Conservation (phyloP, 1,140 invertebrate species). For the Pseudachorutes palmiensis region DNA sequence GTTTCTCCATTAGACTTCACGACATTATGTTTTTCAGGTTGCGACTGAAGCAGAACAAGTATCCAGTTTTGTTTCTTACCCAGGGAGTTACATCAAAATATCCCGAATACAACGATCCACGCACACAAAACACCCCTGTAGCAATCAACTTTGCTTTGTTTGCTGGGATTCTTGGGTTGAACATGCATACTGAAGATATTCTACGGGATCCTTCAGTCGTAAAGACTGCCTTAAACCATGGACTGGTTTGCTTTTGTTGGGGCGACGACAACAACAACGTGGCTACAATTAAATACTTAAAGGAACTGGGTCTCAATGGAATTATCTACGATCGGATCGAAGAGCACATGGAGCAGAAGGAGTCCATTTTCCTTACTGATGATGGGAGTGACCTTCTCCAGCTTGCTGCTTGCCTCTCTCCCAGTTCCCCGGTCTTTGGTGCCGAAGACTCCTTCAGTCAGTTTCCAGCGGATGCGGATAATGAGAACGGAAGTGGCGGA, state of each 20-base stretch:
- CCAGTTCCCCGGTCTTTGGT: not conserved
- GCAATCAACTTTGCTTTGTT: conserved; percentile 72
- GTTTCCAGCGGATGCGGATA: not conserved
- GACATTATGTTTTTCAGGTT: too few species aligned
- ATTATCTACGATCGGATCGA: conserved; percentile 86
- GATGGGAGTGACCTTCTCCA: conserved; percentile 31
- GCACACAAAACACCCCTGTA: conserved; percentile 68
- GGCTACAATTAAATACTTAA: conserved; percentile 74
- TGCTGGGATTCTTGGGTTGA: conserved; percentile 74
- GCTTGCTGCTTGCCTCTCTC: not conserved
- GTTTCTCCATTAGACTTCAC: too few species aligned
- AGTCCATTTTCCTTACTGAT: conserved; percentile 69
- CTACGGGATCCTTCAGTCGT: conserved; percentile 71
- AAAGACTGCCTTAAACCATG: conserved; percentile 62
- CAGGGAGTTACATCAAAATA: conserved; percentile 73
- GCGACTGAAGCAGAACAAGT: conserved; percentile 85
- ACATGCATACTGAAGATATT: conserved; percentile 84
- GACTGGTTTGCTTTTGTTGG: conserved; percentile 88
- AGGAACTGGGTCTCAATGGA: conserved; percentile 77
- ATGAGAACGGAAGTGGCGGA: not conserved
- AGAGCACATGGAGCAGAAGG: conserved; percentile 72
- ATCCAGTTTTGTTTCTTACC: conserved; percentile 88
- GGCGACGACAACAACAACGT: conserved; percentile 88
- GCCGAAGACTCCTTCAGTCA: not conserved
- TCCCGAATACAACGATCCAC: conserved; percentile 68